phyloP scores from a whole-genome alignment of 2,888 invertebrate genomes.

The Hypselothyrea guttata region DNA sequence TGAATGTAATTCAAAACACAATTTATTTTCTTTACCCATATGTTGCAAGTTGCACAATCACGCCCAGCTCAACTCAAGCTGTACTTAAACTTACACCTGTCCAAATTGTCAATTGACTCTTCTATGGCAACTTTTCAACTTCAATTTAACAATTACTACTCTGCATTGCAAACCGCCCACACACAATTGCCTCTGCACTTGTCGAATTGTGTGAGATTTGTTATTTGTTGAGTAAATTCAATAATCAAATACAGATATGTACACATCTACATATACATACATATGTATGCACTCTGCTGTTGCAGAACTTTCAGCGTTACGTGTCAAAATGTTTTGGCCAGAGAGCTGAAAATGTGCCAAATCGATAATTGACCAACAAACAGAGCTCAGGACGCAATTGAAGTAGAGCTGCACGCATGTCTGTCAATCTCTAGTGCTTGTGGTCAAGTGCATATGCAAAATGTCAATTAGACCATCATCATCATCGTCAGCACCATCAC shows the following conservation, averaged over 20 bases:
- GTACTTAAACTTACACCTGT: constrained; percentile 6
- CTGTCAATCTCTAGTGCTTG: constrained; percentile 16
- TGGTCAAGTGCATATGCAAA: constrained; percentile 20
- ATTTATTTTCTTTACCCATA: too few species aligned
- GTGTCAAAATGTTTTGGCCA: constrained; percentile 61
- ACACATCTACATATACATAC: too few species aligned
- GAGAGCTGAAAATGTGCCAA: constrained; percentile 62
- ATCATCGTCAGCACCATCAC: too few species aligned
- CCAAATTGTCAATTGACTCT: constrained; percentile 28
- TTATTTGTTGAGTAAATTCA: constrained; percentile 32
- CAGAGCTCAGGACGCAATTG: constrained; percentile 1
- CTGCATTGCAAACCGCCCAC: constrained; percentile 25
- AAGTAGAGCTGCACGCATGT: constrained; percentile 10
- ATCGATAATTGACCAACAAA: constrained; percentile 62
- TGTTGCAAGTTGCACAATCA: too few species aligned
- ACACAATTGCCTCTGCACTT: constrained; percentile 38
- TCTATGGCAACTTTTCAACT: background rate
- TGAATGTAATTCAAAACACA: too few species aligned
- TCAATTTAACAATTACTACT: constrained; percentile 2
- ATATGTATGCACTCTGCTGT: constrained; percentile 24
- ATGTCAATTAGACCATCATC: constrained; percentile 12
- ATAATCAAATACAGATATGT: constrained; percentile 52
- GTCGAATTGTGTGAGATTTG: constrained; percentile 15
- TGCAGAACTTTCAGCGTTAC: constrained; percentile 7
- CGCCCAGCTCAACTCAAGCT: too few species aligned